phyloP scores from a whole-genome alignment of 2,113 vertebrate species.

The Pardalotus punctatus region DNA sequence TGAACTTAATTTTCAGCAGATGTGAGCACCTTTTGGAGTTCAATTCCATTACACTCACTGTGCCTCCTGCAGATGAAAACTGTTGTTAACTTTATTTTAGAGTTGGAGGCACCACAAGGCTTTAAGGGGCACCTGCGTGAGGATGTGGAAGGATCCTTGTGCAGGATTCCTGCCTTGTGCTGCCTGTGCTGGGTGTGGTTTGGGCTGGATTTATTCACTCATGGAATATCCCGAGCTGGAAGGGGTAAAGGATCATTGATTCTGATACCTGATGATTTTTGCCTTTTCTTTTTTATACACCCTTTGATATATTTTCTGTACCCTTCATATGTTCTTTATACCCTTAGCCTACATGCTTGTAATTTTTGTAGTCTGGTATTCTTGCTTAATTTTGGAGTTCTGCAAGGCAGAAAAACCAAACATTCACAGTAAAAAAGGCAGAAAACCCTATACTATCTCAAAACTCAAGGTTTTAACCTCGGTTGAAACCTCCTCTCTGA shows the following conservation, averaged over 20 bases:
- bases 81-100: neutral
- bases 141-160: neutral
- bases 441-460: too few relatives aligned
- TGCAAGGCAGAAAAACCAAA: too few relatives aligned
- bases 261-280: too few relatives aligned
- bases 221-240: neutral
- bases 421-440: too few relatives aligned
- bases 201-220: neutral
- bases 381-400: too few relatives aligned
- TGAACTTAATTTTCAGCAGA: neutral
- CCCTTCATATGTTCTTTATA: too few relatives aligned
- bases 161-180: neutral
- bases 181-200: accelerated
- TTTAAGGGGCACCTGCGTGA: neutral
- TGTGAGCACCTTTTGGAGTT: neutral
- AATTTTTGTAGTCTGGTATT: too few relatives aligned
- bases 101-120: neutral
- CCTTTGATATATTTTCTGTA: too few relatives aligned
- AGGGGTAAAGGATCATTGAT: neutral
- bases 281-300: too few relatives aligned
- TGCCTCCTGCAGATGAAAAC: neutral
- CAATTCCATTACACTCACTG: neutral
- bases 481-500: too few relatives aligned
- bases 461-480: too few relatives aligned
- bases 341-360: too few relatives aligned